These are phyloP conservation scores for Campaea margaritaria DNA, from an alignment of 2,888 invertebrate species.

Conservation along the genomic window DNA sequence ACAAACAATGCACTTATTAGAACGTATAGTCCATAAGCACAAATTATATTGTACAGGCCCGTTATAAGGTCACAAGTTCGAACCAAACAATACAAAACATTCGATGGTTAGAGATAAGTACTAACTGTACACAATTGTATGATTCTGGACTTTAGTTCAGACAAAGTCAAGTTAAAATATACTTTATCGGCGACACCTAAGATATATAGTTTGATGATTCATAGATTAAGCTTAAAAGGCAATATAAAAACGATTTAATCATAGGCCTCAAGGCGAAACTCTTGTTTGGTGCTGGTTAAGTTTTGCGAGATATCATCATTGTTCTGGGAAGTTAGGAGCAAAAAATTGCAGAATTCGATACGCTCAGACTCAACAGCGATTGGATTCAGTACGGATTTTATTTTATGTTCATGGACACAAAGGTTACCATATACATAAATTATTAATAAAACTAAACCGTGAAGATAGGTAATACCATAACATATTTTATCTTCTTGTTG, in stretches of 20 bases:
- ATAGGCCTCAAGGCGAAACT: conserved; percentile 53
- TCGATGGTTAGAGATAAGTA: conserved; percentile 31
- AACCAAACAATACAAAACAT: conserved; percentile 35
- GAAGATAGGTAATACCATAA: conserved; percentile 6
- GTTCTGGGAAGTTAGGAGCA: conserved; percentile 44
- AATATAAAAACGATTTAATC: conserved; percentile 72
- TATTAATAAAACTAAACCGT: conserved; percentile 19
- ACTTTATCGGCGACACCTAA: conserved; percentile 18
- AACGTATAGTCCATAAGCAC: conserved; percentile 20
- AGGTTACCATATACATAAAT: conserved; percentile 9
- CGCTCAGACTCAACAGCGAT: conserved; percentile 26
- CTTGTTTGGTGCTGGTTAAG: conserved; percentile 47
- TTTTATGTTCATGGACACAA: conserved; percentile 16
- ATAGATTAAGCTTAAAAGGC: conserved; percentile 32
- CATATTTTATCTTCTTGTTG: conserved; percentile 9
- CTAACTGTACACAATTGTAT: conserved; percentile 39
- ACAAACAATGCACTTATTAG: conserved; percentile 40
- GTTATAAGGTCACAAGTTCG: conserved; percentile 38
- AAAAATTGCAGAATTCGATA: conserved; percentile 41
- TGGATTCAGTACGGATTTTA: conserved; percentile 25
- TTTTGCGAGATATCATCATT: conserved; percentile 49
- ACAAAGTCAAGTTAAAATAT: conserved; percentile 14
- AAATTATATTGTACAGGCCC: conserved; percentile 26
- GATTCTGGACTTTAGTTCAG: conserved; percentile 28
- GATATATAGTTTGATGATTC: conserved; percentile 22